Base-by-base conservation (phyloP, 2,888 invertebrate species). In the Ochropacha duplaris region DNA sequence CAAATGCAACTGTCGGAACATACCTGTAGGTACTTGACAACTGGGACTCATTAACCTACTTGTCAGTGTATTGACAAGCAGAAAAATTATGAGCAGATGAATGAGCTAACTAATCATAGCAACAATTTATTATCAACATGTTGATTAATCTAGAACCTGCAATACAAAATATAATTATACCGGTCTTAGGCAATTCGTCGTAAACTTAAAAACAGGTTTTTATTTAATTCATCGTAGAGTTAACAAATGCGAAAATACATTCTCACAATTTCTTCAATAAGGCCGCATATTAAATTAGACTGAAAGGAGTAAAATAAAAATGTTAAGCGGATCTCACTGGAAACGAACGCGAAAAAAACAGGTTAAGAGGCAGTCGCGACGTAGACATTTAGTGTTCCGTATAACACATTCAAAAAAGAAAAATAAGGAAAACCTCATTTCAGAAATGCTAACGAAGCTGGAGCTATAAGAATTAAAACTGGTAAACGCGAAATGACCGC, bases 251-350 rank as follows among this genome's bases (percentile, higher is more conserved):
- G 78, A 82, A 85, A 86, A 86, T 85, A 82, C 83, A 87, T 84
- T 82, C 80, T 76, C 79, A 81, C 79, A 83, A 84, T 86, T 87
- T 81, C 83, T 84, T 84, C 78, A 78, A 78, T 80, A 78, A 81
- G 80, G 82, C 83, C 78, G 84, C 85, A 87, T 88, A 87, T 88
- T 87, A 87, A 88, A 88, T 88, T 88, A 88, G 78, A 86, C 78
- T 83, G 81, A 87, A 87, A 87, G 83, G 83, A 85, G 84, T 86
- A 78, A 87, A 87, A 86, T 86, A 86, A 87, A 36, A 87, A 86
- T 84, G 84, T 82, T 83, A 86, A 86, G 80, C 75, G 80, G 76
- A 81, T 85, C 83, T 80, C 81, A 71, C 74, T 74, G 76, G 80
- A 76, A 77, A 78, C 71, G 79, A 68, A 71, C 69, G 76, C 71